Conservation (phyloP, 2,113 vertebrate genomes). For the Callionymus lyra region DNA sequence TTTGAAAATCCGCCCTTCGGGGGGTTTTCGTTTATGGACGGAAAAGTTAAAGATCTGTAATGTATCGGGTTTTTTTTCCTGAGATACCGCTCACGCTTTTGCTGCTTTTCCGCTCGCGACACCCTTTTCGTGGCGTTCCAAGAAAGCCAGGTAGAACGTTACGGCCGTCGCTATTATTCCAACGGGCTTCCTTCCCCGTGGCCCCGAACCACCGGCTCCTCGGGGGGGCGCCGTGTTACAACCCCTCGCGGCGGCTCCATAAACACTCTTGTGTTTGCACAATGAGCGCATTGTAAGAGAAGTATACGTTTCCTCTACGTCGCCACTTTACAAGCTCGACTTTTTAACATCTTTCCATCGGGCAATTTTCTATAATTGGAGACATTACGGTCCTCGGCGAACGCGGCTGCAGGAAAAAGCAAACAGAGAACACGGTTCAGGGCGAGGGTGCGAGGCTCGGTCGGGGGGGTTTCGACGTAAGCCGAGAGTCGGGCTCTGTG, state of each 20-base stretch:
- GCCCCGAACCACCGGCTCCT: slow-evolving; percentile 43
- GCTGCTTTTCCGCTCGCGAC: slow-evolving; percentile 2
- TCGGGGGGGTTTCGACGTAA: slow-evolving; percentile 35
- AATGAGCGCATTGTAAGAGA: slow-evolving; percentile 63
- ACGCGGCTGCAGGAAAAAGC: slow-evolving; percentile 30
- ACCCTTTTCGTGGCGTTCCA: slow-evolving; percentile 11
- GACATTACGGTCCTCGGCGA: slow-evolving; percentile 14
- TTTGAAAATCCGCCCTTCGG: slow-evolving; percentile 40
- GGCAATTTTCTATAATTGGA: slow-evolving; percentile 21
- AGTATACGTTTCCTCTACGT: slow-evolving; percentile 34
- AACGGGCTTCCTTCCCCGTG: slow-evolving; percentile 44
- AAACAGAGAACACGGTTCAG: slow-evolving; percentile 19
- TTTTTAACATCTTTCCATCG: too few relatives aligned
- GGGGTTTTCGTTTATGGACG: slow-evolving; percentile 46
- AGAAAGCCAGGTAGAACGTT: slow-evolving; percentile 41
- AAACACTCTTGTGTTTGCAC: slow-evolving; percentile 43
- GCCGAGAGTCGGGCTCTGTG: slow-evolving; percentile 31
- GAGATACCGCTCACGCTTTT: slow-evolving; percentile 20
- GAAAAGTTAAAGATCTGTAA: slow-evolving; percentile 43
- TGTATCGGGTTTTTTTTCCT: slow-evolving; percentile 29
- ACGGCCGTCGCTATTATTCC: slow-evolving; percentile 54
- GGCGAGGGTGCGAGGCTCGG: slow-evolving; percentile 16
- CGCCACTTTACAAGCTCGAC: slow-evolving; percentile 6
- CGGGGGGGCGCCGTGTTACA: slow-evolving; percentile 52
- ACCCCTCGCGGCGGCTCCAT: slow-evolving; percentile 38